Evolutionary conservation across 2,113 vertebrate genomes (phyloP).

Genomic region (Lagenorhynchus albirostris): DNA sequence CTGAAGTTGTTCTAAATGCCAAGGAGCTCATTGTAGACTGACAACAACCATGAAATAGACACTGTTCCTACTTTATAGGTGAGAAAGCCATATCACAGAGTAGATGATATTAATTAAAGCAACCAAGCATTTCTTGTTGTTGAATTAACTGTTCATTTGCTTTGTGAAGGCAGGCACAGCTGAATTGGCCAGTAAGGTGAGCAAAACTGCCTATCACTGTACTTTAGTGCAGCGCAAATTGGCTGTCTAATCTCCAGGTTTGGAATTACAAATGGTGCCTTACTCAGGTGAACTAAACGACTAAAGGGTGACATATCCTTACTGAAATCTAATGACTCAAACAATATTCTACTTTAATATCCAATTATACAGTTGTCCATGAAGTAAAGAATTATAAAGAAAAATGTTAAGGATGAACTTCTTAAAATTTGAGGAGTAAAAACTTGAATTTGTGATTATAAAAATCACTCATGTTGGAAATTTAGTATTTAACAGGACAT

Average conservation of each 20-base stretch:
- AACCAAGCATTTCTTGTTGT: not conserved
- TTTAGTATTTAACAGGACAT: not conserved
- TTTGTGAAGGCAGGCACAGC: not conserved
- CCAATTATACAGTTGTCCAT: not conserved
- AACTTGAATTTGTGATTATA: not conserved
- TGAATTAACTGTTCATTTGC: not conserved
- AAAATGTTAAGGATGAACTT: not conserved
- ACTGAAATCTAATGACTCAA: conserved; percentile 5
- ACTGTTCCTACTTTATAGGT: not conserved
- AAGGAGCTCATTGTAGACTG: not conserved
- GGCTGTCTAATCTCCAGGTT: not conserved
- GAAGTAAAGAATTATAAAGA: not conserved
- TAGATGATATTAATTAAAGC: not conserved
- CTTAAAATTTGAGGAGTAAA: not conserved
- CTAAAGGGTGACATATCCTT: not conserved
- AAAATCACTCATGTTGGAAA: not conserved
- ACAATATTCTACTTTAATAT: not conserved
- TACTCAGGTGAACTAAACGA: not conserved
- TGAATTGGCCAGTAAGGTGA: not conserved
- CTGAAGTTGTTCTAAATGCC: not conserved
- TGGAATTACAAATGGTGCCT: not conserved
- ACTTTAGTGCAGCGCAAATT: not conserved
- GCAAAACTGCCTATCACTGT: not conserved
- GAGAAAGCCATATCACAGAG: not conserved
- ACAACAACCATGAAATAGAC: not conserved